Evolutionary conservation across 2,797 vertebrate species (phyloP), one percentile per base, ranked within the genome.

Genomic region (Ptychobarbus kaznakovi): DNA sequence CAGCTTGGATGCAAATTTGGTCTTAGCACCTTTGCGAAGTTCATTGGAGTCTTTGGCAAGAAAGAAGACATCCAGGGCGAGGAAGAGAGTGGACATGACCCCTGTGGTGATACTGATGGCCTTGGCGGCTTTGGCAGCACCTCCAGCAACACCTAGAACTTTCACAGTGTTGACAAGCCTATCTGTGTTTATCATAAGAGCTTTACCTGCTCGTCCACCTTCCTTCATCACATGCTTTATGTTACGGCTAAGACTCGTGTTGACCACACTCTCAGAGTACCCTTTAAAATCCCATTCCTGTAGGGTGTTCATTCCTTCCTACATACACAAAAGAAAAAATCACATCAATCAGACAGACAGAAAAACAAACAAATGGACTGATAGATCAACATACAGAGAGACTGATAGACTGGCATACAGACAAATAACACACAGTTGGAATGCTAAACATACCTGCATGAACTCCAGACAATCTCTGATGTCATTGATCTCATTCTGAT

Each of bases 221-320:
- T 96, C 95, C 87, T 94, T 95, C 92, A 96, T 87, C 0, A 96
- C 95, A 3, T 96, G 93, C 61, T 95, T 95, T 66, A 96, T 88
- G 58, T 94, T 94, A 79, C 93, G 94, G 90, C 94, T 95, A 5
- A 95, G 92, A 86, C 95, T 92, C 7, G 94, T 93, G 69, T 93
- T 93, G 1, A 93, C 87, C 88, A 95, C 94, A 89, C 89, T 94
- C 12, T 95, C 94, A 0, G 90, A 88, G 13, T 95, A 96, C 82
- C 93, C 74, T 82, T 95, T 93, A 75, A 96, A 96, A 92, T 95
- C 86, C 93, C 93, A 95, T 83, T 93, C 91, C 44, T 94, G 91
- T 1, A 96, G 92, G 0, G 90, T 91, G 81, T 93, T 92, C 92
- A 96, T 94, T 1, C 95, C 94, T 70, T 92, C 91, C 95, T 96